These are phyloP conservation scores for Polyploca ridens DNA, from an alignment of 2,888 invertebrate genomes.

Conservation along the genomic window DNA sequence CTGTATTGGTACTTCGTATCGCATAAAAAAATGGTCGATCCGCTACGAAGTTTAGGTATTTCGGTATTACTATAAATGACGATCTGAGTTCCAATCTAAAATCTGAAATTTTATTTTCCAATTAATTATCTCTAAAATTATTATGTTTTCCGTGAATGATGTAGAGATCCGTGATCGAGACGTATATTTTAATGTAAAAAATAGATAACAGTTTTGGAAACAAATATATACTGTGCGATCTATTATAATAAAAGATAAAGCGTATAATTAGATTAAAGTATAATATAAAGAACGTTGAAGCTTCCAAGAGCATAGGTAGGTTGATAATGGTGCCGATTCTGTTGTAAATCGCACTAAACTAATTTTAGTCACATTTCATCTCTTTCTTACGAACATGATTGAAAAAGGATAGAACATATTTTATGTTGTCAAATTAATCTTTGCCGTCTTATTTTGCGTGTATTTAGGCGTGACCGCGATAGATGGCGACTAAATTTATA, in stretches of 20 bases:
- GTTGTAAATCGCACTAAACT: too few relatives aligned
- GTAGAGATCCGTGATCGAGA: neutral
- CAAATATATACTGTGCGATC: neutral
- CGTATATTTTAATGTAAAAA: neutral
- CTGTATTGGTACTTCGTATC: constrained; percentile 2
- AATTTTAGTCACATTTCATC: too few relatives aligned
- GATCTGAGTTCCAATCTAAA: constrained; percentile 12
- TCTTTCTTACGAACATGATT: too few relatives aligned
- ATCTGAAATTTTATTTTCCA: constrained; percentile 8
- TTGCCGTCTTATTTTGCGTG: too few relatives aligned
- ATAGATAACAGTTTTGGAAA: neutral
- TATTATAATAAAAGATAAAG: neutral
- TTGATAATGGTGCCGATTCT: too few relatives aligned
- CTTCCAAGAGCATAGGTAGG: neutral
- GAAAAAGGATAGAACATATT: too few relatives aligned
- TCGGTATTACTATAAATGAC: constrained; percentile 6
- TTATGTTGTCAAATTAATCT: too few relatives aligned
- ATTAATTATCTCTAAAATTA: neutral
- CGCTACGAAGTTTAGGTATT: constrained; percentile 15
- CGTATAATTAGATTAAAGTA: neutral
- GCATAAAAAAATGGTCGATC: constrained; percentile 32
- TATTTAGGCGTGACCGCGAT: too few relatives aligned
- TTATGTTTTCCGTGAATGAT: constrained; percentile 1
- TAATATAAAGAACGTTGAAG: neutral
- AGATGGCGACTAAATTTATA: too few relatives aligned